phyloP scores from a whole-genome alignment of 2,113 vertebrate genomes.

The Puntigrus tetrazona region DNA sequence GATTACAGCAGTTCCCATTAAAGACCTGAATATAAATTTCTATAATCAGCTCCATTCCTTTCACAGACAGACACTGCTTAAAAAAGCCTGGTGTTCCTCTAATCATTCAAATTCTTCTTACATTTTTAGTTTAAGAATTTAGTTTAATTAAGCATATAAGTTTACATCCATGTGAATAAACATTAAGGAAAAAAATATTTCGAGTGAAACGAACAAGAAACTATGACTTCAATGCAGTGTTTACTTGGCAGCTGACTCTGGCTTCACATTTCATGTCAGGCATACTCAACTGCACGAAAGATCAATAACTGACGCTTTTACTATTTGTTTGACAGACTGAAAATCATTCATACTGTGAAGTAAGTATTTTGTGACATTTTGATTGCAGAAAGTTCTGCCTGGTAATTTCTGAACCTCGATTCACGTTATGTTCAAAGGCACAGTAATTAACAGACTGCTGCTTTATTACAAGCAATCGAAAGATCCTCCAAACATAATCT shows the following conservation, averaged over 20 bases:
- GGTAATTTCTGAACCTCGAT: constrained; percentile 12
- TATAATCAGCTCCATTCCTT: constrained; percentile 3
- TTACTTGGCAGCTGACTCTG: neutral
- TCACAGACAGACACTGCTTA: neutral
- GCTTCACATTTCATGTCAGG: neutral
- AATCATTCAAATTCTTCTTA: neutral
- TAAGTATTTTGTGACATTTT: constrained; percentile 34
- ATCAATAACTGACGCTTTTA: constrained; percentile 4
- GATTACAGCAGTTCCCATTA: constrained; percentile 2
- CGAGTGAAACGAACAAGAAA: neutral
- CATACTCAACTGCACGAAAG: neutral
- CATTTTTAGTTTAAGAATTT: neutral
- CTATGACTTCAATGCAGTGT: neutral
- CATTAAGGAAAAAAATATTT: neutral
- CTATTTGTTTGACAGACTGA: constrained; percentile 25
- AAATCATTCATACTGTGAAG: constrained; percentile 10
- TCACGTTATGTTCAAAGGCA: neutral
- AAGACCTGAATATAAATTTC: constrained; percentile 4
- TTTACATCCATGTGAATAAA: neutral
- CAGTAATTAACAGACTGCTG: constrained; percentile 55
- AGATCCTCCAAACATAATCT: constrained; percentile 65
- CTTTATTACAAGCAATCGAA: constrained; percentile 68
- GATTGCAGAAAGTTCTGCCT: constrained; percentile 7
- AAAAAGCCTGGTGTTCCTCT: neutral
- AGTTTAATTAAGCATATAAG: neutral